These are phyloP conservation scores for Phyllostomus discolor DNA, from an alignment of 2,113 vertebrate genomes.

Conservation along the genomic window DNA sequence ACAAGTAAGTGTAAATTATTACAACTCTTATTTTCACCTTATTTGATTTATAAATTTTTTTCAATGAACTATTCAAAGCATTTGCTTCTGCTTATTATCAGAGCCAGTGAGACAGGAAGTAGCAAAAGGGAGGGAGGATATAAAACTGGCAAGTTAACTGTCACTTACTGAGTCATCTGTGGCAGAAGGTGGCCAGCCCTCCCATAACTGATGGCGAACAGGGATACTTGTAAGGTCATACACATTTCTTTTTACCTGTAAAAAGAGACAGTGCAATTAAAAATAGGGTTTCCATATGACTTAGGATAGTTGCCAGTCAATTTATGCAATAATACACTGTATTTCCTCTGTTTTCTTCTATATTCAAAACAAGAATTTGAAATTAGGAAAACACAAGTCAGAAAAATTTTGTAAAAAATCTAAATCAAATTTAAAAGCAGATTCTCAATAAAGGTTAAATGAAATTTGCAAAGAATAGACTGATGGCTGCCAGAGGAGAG, in stretches of 20 bases:
- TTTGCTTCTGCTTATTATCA: constrained; percentile 6
- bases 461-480: background rate
- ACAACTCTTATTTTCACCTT: background rate
- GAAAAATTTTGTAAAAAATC: background rate
- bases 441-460: constrained; percentile 2
- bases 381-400: background rate
- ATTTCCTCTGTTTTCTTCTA: constrained; percentile 26
- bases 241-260: constrained; percentile 95
- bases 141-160: background rate
- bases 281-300: constrained; percentile 8
- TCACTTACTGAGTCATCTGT: constrained; percentile 93
- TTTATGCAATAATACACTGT: background rate
- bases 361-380: constrained; percentile 30
- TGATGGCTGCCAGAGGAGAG: background rate
- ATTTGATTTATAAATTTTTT: background rate
- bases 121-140: background rate
- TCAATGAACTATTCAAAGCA: background rate
- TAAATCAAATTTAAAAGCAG: constrained; percentile 36
- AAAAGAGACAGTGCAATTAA: constrained; percentile 30
- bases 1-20: constrained; percentile 22
- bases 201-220: constrained; percentile 97
- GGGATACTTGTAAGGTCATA: constrained; percentile 99
- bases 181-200: constrained; percentile 95
- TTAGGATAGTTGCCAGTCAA: background rate
- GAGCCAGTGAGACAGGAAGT: background rate